Percentiles rank a stretch among this genome's conserved stretches.
These are phyloP conservation scores for Huso huso DNA, from an alignment of 2,797 vertebrate species.

Conservation along the genomic window DNA sequence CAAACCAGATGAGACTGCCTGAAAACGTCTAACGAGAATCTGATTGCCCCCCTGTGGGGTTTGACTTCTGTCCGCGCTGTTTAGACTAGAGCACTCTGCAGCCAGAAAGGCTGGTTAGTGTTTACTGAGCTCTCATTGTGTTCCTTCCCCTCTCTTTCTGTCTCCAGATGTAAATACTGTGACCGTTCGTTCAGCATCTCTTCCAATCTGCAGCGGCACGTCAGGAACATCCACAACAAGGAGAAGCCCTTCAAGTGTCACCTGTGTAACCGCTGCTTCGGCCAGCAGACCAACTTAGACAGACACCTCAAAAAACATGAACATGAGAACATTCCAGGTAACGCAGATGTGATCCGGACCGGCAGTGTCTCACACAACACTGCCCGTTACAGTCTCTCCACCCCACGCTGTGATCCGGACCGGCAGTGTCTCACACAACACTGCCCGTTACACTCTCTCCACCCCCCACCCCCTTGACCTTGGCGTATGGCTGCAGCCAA, in stretches of 20 bases:
- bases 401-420: too few species aligned
- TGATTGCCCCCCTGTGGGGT: conserved; percentile 8
- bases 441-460: too few species aligned
- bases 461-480: neutral
- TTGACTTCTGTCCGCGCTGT: conserved; percentile 16
- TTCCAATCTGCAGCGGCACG: conserved; percentile 81
- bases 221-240: conserved; percentile 86
- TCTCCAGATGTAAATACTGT: conserved; percentile 82
- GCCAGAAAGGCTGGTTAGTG: conserved; percentile 18
- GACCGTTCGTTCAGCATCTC: conserved; percentile 89
- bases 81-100: conserved; percentile 23
- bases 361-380: neutral
- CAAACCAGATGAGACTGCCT: too few species aligned
- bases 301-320: conserved; percentile 82
- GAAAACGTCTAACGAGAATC: neutral
- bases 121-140: conserved; percentile 18
- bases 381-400: neutral
- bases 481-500: too few species aligned
- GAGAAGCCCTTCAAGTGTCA: conserved; percentile 86
- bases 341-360: neutral
- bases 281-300: conserved; percentile 85
- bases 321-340: conserved; percentile 87
- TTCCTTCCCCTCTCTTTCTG: conserved; percentile 12
- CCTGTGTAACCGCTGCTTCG: conserved; percentile 81
- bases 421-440: too few species aligned